phyloP scores from a whole-genome alignment of 37 sponge, comb jelly and placozoan species.

The Ephydatia muelleri region DNA sequence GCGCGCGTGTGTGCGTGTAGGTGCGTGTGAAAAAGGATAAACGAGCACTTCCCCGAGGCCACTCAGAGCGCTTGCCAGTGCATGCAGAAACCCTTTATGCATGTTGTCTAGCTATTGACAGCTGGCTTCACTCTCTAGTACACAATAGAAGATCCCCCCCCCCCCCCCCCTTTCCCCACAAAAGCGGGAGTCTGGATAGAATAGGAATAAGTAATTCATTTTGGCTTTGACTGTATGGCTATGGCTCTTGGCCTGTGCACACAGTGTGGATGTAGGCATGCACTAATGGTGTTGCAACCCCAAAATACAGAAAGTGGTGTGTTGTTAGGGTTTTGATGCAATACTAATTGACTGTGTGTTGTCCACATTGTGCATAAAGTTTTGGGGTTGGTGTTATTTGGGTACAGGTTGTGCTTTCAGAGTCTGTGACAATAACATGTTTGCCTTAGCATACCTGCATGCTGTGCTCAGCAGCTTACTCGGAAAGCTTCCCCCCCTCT shows the following conservation, averaged over 20 bases:
- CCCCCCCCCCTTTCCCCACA: too few species aligned
- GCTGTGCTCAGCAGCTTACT: background rate
- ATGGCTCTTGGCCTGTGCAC: background rate
- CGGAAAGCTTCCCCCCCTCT: background rate
- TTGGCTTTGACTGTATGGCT: background rate
- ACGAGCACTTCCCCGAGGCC: background rate
- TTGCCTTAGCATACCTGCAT: background rate
- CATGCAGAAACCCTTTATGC: background rate
- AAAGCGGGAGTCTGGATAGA: background rate
- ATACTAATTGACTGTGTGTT: background rate
- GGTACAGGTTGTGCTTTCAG: background rate
- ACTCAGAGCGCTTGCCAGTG: background rate
- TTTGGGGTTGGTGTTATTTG: background rate
- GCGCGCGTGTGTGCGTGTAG: constrained; percentile 18
- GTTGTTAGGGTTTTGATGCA: background rate
- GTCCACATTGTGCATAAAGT: background rate
- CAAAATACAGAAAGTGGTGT: background rate
- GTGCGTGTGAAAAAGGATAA: constrained; percentile 5
- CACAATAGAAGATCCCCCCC: background rate
- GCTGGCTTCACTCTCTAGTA: background rate
- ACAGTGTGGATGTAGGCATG: background rate
- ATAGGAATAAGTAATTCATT: background rate
- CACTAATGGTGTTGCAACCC: background rate
- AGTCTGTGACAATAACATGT: background rate
- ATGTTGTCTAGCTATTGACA: background rate